Evolutionary conservation across 2,797 vertebrate genomes (phyloP).

Genomic region (Sebastes oblongus): DNA sequence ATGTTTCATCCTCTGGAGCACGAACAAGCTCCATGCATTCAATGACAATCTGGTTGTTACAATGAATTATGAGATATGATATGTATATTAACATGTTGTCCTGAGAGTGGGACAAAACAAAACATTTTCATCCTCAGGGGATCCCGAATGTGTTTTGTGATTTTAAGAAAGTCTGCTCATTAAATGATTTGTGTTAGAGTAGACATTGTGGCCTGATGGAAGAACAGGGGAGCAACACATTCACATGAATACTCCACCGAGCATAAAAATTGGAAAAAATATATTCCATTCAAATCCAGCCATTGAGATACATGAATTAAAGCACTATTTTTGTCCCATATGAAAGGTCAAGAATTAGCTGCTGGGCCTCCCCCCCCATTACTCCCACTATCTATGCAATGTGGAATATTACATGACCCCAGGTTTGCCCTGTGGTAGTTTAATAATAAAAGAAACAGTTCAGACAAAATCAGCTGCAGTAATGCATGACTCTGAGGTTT

Average conservation of each 20-base stretch:
- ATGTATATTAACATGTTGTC: not conserved
- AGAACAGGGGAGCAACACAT: not conserved
- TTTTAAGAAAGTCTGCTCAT: not conserved
- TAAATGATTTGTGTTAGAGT: not conserved
- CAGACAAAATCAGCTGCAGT: not conserved
- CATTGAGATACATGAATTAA: not conserved
- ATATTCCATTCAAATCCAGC: not conserved
- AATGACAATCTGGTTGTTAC: not conserved
- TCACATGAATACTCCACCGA: not conserved
- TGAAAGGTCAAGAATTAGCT: not conserved
- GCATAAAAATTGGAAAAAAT: not conserved
- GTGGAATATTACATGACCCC: not conserved
- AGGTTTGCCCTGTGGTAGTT: not conserved
- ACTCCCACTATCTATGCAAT: not conserved
- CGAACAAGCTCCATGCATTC: rapidly evolving
- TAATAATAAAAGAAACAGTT: not conserved
- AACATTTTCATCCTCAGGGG: not conserved
- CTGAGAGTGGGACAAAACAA: too few species aligned
- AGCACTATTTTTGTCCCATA: not conserved
- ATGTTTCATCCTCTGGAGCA: not conserved
- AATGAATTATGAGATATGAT: not conserved
- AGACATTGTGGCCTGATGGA: not conserved
- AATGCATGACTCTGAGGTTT: not conserved
- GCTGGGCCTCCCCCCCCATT: too few species aligned
- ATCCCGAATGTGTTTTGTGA: not conserved